phyloP scores from a whole-genome alignment of 2,113 vertebrate genomes.

The Salvelinus alpinus region DNA sequence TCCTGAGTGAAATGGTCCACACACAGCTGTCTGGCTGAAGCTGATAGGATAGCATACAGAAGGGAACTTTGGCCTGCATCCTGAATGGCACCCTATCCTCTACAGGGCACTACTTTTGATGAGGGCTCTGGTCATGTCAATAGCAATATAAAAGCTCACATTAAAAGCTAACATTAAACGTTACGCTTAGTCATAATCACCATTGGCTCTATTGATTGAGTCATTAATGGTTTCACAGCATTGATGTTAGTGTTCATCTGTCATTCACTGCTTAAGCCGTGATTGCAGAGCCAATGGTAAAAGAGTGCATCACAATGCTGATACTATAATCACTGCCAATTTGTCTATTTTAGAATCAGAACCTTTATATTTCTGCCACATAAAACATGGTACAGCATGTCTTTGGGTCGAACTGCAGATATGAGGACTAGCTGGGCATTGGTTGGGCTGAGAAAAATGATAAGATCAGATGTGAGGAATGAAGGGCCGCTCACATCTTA shows the following conservation, averaged over 20 bases:
- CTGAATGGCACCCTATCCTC: background rate
- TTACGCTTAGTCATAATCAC: background rate
- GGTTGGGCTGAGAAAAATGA: background rate
- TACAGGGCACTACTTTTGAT: no score
- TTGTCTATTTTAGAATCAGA: no score
- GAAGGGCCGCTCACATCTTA: background rate
- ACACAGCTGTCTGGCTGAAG: background rate
- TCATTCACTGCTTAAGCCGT: background rate
- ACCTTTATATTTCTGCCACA: no score
- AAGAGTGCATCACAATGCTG: no score
- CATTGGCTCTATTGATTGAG: conserved; percentile 3
- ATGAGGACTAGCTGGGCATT: no score
- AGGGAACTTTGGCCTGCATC: background rate
- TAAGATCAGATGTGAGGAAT: conserved; percentile 1
- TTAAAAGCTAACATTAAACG: background rate
- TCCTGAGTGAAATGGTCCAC: background rate
- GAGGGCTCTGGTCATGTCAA: background rate
- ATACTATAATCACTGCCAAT: no score
- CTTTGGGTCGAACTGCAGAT: no score
- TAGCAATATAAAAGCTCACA: background rate
- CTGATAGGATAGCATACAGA: background rate
- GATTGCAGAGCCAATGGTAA: no score
- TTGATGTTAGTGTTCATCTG: background rate
- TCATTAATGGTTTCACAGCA: background rate
- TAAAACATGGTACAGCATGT: no score